A percentile compares a stretch with the other conserved stretches of the same genome.
phyloP scores from a whole-genome alignment of 2,113 vertebrate genomes.

The Scytalopus superciliaris region DNA sequence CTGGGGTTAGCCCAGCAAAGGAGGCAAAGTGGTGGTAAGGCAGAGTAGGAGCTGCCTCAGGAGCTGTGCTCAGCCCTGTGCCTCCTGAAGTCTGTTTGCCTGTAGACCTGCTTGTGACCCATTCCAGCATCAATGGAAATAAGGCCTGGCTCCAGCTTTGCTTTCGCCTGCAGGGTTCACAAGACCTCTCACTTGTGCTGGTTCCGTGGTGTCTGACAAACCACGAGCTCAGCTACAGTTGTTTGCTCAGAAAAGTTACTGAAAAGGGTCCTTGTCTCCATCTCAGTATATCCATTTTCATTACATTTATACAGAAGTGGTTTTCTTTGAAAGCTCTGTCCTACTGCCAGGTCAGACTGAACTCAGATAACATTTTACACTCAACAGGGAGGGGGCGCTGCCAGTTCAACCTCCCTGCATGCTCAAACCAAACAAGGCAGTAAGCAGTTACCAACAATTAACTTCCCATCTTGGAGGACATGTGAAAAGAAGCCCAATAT shows the following conservation, averaged over 20 bases:
- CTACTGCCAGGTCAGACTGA: background rate
- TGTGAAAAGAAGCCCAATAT: background rate
- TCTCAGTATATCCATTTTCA: background rate
- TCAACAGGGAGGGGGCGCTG: background rate
- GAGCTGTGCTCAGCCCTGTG: background rate
- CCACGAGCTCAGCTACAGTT: background rate
- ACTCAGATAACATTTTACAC: background rate
- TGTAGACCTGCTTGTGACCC: background rate
- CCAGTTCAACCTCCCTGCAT: background rate
- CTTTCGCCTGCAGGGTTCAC: background rate
- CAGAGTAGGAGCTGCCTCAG: background rate
- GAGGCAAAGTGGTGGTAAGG: background rate
- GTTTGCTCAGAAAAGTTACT: background rate
- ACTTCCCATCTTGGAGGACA: background rate
- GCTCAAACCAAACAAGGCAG: background rate
- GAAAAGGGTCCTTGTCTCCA: background rate
- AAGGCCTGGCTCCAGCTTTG: background rate
- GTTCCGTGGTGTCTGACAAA: background rate
- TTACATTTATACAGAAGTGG: background rate
- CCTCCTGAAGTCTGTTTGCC: background rate
- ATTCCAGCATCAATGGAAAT: background rate
- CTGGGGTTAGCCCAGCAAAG: background rate
- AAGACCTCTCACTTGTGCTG: background rate
- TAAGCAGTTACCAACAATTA: background rate
- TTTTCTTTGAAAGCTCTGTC: conserved; percentile 25